Conservation (phyloP, 2,113 vertebrate species). For the Onychostruthus taczanowskii region DNA sequence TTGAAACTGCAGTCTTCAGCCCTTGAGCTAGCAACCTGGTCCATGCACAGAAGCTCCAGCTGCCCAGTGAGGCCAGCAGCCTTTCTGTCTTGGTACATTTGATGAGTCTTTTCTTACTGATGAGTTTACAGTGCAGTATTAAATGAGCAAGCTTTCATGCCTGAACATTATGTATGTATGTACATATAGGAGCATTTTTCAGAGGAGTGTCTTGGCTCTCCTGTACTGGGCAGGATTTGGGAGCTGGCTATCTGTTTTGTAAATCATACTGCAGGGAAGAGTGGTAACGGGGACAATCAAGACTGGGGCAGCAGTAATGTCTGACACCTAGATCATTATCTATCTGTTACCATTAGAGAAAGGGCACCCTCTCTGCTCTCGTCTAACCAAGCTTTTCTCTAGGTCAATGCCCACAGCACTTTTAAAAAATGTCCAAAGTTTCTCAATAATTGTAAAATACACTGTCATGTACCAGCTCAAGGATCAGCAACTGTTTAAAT, state of each 20-base stretch:
- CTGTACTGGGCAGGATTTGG: not conserved
- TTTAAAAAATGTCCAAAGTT: not conserved
- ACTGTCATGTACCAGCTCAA: not conserved
- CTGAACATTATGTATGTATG: not conserved
- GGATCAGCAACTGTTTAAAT: slow-evolving; percentile 33
- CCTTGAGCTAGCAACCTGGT: not conserved
- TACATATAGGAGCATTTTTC: not conserved
- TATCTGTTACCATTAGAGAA: not conserved
- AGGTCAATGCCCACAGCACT: slow-evolving; percentile 4
- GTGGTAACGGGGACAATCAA: not conserved
- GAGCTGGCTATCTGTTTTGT: not conserved
- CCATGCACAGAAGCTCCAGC: not conserved
- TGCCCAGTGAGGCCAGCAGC: not conserved
- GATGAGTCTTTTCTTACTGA: not conserved
- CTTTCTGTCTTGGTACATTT: not conserved
- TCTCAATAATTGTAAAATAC: slow-evolving; percentile 24
- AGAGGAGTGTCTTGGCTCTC: not conserved
- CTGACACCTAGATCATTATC: not conserved
- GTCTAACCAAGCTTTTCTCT: slow-evolving; percentile 13
- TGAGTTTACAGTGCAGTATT: not conserved
- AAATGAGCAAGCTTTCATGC: not conserved
- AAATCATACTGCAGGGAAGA: not conserved
- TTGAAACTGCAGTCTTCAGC: not conserved
- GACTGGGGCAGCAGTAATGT: not conserved
- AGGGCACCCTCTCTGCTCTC: not conserved